Conservation (phyloP, 1,140 invertebrate species). For the Trichonephila clavipes region DNA sequence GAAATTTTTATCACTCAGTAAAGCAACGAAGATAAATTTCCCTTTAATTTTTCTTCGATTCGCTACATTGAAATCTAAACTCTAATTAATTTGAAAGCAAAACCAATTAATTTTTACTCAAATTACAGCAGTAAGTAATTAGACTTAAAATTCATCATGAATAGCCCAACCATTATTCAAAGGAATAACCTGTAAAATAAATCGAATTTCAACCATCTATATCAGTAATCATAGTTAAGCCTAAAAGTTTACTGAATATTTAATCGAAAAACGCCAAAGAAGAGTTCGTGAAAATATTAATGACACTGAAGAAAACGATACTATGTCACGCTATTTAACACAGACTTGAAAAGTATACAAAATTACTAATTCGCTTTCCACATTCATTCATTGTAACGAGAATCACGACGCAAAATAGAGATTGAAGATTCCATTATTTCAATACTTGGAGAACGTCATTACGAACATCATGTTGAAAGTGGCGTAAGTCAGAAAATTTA, state of each 20-base stretch:
- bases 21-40: no score
- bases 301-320: neutral
- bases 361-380: neutral
- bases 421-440: neutral
- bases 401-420: neutral
- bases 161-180: neutral
- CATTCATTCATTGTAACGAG: conserved; percentile 8
- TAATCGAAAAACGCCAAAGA: conserved; percentile 9
- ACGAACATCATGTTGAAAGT: neutral
- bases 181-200: neutral
- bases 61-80: no score
- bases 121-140: no score
- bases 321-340: neutral
- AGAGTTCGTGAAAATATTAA: conserved; percentile 1
- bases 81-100: no score
- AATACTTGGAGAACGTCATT: neutral
- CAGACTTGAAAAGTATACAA: neutral
- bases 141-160: no score
- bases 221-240: neutral
- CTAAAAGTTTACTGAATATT: neutral
- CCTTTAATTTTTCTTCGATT: no score
- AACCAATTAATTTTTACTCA: no score
- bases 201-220: neutral
- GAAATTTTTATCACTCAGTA: no score
- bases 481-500: neutral